Percentiles rank a stretch among this genome's conserved stretches.
These are phyloP conservation scores for Cossypha caffra DNA, from an alignment of 2,797 vertebrate species.

Conservation along the genomic window DNA sequence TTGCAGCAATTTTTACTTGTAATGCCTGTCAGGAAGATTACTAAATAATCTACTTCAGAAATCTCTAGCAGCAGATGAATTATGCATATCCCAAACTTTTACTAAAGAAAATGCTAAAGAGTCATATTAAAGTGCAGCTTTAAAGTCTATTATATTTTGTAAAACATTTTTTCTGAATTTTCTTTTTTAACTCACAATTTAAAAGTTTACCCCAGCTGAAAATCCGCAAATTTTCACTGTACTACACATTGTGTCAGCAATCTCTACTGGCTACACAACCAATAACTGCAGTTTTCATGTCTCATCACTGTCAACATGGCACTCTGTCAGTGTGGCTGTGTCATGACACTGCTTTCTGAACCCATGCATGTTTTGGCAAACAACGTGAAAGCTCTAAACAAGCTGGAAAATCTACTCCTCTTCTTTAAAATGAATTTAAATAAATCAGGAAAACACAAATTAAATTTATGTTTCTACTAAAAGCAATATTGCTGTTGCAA, in stretches of 20 bases:
- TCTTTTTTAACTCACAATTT: neutral
- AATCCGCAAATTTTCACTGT: neutral
- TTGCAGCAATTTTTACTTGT: neutral
- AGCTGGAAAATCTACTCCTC: neutral
- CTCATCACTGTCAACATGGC: neutral
- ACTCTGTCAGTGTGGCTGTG: fast-evolving
- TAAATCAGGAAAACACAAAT: neutral
- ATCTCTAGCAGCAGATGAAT: neutral
- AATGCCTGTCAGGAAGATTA: neutral
- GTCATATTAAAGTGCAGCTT: neutral
- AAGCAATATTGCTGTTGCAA: neutral
- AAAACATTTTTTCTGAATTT: neutral
- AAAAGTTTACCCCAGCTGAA: neutral
- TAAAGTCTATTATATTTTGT: neutral
- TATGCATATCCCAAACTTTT: neutral
- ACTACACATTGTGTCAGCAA: neutral
- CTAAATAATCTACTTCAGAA: neutral
- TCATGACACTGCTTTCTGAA: neutral
- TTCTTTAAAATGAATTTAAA: neutral
- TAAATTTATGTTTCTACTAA: neutral
- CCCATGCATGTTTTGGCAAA: neutral
- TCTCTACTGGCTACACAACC: neutral
- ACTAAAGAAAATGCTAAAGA: neutral
- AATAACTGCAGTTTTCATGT: neutral
- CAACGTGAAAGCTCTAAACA: neutral